Percentiles rank a stretch among this genome's conserved stretches.
Conservation (phyloP, 2,888 invertebrate genomes). For the Chromoteleia sp. region DNA sequence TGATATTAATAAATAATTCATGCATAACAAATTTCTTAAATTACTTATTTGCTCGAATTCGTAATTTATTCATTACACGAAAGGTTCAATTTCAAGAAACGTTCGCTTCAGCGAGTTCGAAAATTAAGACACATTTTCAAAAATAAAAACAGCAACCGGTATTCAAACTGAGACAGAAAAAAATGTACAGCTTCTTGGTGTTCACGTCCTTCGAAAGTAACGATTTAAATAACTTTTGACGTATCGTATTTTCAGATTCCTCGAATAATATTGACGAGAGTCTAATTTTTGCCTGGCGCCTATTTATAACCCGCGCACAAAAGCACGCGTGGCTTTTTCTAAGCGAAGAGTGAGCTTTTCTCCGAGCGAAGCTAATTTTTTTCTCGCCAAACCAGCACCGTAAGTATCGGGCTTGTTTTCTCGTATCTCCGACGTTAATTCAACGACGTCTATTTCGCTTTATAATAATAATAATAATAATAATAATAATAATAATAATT, state of each 20-base stretch:
- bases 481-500: too few species aligned
- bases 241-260: slow-evolving; percentile 16
- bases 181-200: background rate
- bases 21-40: too few species aligned
- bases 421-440: slow-evolving; percentile 27
- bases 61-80: too few species aligned
- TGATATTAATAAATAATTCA: too few species aligned
- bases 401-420: slow-evolving; percentile 4
- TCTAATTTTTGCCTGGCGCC: slow-evolving; percentile 8
- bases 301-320: slow-evolving; percentile 22
- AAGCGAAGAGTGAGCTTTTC: too few species aligned
- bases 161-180: too few species aligned
- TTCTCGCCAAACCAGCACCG: background rate
- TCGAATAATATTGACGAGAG: slow-evolving; percentile 23
- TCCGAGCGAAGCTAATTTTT: slow-evolving; percentile 10
- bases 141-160: too few species aligned
- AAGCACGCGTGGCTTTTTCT: slow-evolving; percentile 11
- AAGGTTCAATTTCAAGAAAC: too few species aligned
- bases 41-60: too few species aligned
- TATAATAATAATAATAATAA: too few species aligned
- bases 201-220: background rate
- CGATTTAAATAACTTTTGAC: slow-evolving; percentile 24
- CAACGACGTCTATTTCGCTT: slow-evolving; percentile 37
- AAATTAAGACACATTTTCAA: too few species aligned
- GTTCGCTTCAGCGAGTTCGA: too few species aligned